Evolutionary conservation across 2,797 vertebrate species (phyloP), one percentile per base, ranked within the genome.

Genomic region (Cirrhinus mrigala): DNA sequence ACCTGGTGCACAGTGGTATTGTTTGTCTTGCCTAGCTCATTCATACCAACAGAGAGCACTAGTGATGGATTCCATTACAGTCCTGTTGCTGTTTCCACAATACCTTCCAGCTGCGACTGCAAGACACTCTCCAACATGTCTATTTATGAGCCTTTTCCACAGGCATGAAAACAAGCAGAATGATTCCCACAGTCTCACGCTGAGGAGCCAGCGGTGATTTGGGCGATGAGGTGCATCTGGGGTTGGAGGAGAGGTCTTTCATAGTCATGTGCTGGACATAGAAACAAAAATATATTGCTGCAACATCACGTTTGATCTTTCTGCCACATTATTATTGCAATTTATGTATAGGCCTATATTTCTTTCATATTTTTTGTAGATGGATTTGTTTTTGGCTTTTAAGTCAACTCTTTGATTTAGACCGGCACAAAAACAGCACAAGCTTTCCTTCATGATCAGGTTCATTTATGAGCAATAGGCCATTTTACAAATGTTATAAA

Each of bases 1-100:
- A 74, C 88, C 78, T 81, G 68, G 85, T 86, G 86, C 88, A 81
- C 79, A 81, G 83, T 79, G 86, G 81, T 89, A 88, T 88, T 91
- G 88, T 89, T 90, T 90, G 87, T 70, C 85, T 87, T 86, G 86
- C 78, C 74, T 79, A 60, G 82, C 77, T 87, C 81, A 75, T 85
- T 89, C 82, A 74, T 88, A 79, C 77, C 85, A 54, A 69, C 81
- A 79, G 78, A 79, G 64, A 14, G 29, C 78, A 75, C 73, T 2
- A 24, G 76, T 64, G 84, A 86, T 90, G 86, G 84, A 89, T 90
- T 90, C 88, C 87, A 89, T 88, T 87, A 82, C 54, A 79, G 77
- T 68, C 54, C 82, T 82, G 60, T 85, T 88, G 77, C 84, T 87
- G 88, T 88, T 86, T 89, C 60, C 79, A 89, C 74, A 80, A 71